Evolutionary conservation across 92 coral and sea anemone genomes (phyloP).

Genomic region (Micromussa lordhowensis): DNA sequence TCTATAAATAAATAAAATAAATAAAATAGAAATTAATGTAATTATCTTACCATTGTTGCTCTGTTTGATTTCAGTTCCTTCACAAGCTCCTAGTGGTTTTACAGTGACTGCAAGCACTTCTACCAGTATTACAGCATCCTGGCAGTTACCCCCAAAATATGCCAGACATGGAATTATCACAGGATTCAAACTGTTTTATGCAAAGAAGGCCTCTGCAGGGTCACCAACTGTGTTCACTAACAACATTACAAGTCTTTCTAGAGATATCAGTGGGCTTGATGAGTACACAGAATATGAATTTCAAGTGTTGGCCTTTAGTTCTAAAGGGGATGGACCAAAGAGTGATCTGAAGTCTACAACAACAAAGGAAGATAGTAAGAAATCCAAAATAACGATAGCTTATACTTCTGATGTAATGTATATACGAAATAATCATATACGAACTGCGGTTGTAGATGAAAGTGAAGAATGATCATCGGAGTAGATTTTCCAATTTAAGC

Average conservation of each 20-base stretch:
- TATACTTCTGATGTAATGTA: too few relatives aligned
- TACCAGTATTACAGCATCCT: not conserved
- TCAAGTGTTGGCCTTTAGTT: not conserved
- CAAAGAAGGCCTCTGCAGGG: not conserved
- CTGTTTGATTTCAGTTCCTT: not conserved
- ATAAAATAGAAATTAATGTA: too few relatives aligned
- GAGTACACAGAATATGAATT: slow-evolving; percentile 1
- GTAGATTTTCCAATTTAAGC: too few relatives aligned
- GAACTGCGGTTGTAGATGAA: too few relatives aligned
- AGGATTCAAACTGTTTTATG: not conserved
- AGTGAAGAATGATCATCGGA: too few relatives aligned
- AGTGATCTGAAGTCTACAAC: not conserved
- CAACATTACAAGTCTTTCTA: not conserved
- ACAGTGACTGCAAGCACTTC: not conserved
- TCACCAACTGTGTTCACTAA: not conserved
- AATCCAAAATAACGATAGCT: too few relatives aligned
- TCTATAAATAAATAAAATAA: too few relatives aligned
- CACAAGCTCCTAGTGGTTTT: not conserved
- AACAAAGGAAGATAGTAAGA: slow-evolving; percentile 14
- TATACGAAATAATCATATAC: too few relatives aligned
- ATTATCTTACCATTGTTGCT: too few relatives aligned
- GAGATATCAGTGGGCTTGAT: not conserved
- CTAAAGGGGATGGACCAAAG: not conserved
- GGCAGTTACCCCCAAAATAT: not conserved
- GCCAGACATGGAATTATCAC: not conserved